phyloP scores from a whole-genome alignment of 2,797 vertebrate genomes.

The Bradypus variegatus region DNA sequence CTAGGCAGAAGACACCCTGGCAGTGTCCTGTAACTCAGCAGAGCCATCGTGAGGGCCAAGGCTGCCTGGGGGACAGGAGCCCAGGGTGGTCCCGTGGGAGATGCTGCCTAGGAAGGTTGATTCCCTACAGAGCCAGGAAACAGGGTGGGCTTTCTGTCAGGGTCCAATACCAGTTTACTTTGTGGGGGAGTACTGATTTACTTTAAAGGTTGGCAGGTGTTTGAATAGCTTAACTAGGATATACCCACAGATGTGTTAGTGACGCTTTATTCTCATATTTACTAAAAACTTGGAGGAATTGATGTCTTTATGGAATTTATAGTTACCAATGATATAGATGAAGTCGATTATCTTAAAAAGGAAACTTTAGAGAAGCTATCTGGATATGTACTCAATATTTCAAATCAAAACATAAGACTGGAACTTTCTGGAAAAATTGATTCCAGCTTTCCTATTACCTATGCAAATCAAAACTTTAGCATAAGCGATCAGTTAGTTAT shows the following conservation, averaged over 20 bases:
- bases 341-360: background rate
- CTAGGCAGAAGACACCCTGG: background rate
- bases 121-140: background rate
- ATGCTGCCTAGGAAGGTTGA: background rate
- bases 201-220: background rate
- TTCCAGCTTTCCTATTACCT: background rate
- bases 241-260: background rate
- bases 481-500: background rate
- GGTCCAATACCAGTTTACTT: background rate
- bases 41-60: background rate
- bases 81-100: background rate
- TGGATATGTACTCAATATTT: background rate
- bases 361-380: background rate
- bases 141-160: background rate
- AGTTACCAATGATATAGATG: background rate
- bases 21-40: background rate
- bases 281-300: slow-evolving; percentile 20
- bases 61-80: background rate
- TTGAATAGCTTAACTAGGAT: slow-evolving; percentile 18
- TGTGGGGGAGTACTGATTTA: background rate
- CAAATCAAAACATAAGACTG: background rate
- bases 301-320: background rate
- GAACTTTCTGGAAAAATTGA: background rate
- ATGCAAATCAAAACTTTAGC: slow-evolving; percentile 7
- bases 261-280: slow-evolving; percentile 10